Evolutionary conservation across 2,888 invertebrate species (phyloP).

Genomic region (Tubulanus polymorphus): DNA sequence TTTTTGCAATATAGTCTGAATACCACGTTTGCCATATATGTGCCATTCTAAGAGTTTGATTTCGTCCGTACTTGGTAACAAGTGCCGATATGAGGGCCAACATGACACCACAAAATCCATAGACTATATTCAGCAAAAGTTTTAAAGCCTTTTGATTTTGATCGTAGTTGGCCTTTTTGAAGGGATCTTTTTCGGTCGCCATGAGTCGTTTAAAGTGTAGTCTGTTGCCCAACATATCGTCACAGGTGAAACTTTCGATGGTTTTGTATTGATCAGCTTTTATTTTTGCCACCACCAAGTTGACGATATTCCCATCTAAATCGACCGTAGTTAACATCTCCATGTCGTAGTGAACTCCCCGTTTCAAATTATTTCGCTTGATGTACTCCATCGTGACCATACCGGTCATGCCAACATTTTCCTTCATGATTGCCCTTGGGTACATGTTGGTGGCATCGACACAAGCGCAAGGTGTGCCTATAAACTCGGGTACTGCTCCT

Average conservation of each 20-base stretch:
- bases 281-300: neutral
- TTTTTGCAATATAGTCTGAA: too few relatives aligned
- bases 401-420: neutral
- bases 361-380: neutral
- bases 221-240: neutral
- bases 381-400: neutral
- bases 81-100: neutral
- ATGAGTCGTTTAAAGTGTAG: neutral
- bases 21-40: neutral
- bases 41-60: neutral
- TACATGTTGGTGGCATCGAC: conserved; percentile 2
- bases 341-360: neutral
- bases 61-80: neutral
- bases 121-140: neutral
- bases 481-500: neutral
- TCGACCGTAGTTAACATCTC: neutral
- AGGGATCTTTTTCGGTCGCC: neutral
- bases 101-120: neutral
- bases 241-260: neutral
- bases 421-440: neutral
- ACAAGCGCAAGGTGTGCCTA: neutral
- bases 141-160: neutral
- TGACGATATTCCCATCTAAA: neutral
- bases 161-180: neutral
- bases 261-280: neutral